Evolutionary conservation across 2,113 vertebrate species (phyloP), one percentile per base, ranked within the genome.

Genomic region (Cyphomyrus discorhynchus): DNA sequence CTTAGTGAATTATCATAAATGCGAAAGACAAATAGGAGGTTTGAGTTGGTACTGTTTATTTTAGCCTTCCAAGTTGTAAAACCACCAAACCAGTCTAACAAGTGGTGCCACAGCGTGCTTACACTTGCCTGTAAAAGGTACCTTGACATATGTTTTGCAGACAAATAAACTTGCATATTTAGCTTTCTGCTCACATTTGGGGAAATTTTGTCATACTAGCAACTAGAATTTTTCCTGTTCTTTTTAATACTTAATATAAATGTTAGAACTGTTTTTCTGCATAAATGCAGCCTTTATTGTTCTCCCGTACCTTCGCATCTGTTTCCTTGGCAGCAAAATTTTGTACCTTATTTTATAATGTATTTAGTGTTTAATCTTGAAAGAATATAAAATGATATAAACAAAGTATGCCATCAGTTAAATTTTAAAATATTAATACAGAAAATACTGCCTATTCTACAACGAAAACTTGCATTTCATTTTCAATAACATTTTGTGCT

Each of bases 71-170:
- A 7, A 24, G 70, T 70, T 27, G 66, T 74, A 80, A 80, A 77
- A 52, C 88, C 47, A 52, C 45, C n/a, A 52, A 89, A 89, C 70
- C 88, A 82, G 88, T 80, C 74, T 21, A 89, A 56, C 88, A 21
- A 89, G 74, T 42, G 88, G 15, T 15, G 15, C 27, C 27, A 21
- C 31, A 39, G 88, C 88, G 21, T 77, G 88, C 50, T 47, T 82
- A 42, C 47, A 80, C 88, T 56, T 53, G 88, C 74, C 88, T 89
- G 24, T 45, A 35, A n/a, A 47, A 50, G 58, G n/a, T n/a, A 47
- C 45, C n/a, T 42, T 24, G 42, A 42, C 35, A 80, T 80, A 19
- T 42, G 74, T 80, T 80, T 80, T 80, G 74, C 74, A 39, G 74
- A 42, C 35, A 42, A 27, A 31, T 70, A 70, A 70, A 70, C 62